Percentiles rank a stretch among this genome's conserved stretches.
Conservation (phyloP, 2,113 vertebrate genomes). For the Reinhardtius hippoglossoides region DNA sequence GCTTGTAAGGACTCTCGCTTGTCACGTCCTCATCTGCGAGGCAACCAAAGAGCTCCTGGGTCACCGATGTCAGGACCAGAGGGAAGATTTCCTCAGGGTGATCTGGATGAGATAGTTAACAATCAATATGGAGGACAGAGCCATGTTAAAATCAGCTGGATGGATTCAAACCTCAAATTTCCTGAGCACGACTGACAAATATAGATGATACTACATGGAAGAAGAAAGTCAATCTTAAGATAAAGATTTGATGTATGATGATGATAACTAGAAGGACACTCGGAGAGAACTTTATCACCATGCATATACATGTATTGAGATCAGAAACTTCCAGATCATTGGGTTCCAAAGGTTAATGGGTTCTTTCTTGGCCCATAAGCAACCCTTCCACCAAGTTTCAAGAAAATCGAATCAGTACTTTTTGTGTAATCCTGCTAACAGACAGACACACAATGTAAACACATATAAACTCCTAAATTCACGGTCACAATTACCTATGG, state of each 20-base stretch:
- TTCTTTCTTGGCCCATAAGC: no score
- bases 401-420: no score
- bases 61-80: slow-evolving; percentile 88
- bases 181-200: neutral
- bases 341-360: no score
- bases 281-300: no score
- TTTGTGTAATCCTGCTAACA: neutral
- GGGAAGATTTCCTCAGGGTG: slow-evolving; percentile 89
- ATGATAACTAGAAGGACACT: no score
- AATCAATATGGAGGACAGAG: neutral
- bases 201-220: neutral
- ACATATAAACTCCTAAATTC: neutral
- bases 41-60: slow-evolving; percentile 91
- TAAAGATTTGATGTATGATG: no score
- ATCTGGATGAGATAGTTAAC: slow-evolving; percentile 68
- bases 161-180: neutral
- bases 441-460: neutral
- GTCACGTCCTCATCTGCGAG: slow-evolving; percentile 87
- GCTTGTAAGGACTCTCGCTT: slow-evolving; percentile 85
- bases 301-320: no score
- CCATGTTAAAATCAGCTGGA: neutral
- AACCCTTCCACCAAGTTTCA: no score
- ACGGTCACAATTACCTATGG: neutral
- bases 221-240: neutral
- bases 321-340: no score